These are phyloP conservation scores for Hirudo medicinalis DNA, from an alignment of 1,140 invertebrate genomes.

Conservation along the genomic window DNA sequence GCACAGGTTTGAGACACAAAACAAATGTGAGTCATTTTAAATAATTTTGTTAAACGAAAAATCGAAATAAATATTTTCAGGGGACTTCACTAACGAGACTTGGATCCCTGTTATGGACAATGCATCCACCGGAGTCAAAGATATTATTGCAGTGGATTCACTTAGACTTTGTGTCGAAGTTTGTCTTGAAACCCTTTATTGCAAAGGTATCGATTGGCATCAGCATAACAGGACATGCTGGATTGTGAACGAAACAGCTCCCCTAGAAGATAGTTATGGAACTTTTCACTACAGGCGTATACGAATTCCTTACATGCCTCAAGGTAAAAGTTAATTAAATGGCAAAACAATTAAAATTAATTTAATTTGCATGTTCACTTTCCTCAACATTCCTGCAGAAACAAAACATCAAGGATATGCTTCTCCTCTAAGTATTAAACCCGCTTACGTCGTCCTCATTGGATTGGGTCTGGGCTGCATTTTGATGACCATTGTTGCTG, in stretches of 20 bases:
- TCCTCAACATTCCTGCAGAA: too few species aligned
- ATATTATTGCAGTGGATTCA: neutral
- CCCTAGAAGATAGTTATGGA: neutral
- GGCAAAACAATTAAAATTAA: too few species aligned
- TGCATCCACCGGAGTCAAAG: neutral
- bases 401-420: too few species aligned
- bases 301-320: neutral
- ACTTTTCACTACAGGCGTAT: neutral
- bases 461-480: slow-evolving; percentile 8
- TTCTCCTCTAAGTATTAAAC: neutral
- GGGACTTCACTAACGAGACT: neutral
- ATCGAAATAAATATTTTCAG: neutral
- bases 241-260: neutral
- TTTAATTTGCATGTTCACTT: too few species aligned
- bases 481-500: neutral
- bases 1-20: neutral
- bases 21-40: neutral
- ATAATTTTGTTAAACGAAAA: neutral
- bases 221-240: neutral
- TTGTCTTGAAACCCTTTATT: neutral
- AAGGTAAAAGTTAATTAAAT: too few species aligned
- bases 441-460: slow-evolving; percentile 4
- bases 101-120: neutral
- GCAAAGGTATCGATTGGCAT: neutral
- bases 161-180: neutral